phyloP scores from a whole-genome alignment of 2,797 vertebrate species.

The Echeneis naucrates region DNA sequence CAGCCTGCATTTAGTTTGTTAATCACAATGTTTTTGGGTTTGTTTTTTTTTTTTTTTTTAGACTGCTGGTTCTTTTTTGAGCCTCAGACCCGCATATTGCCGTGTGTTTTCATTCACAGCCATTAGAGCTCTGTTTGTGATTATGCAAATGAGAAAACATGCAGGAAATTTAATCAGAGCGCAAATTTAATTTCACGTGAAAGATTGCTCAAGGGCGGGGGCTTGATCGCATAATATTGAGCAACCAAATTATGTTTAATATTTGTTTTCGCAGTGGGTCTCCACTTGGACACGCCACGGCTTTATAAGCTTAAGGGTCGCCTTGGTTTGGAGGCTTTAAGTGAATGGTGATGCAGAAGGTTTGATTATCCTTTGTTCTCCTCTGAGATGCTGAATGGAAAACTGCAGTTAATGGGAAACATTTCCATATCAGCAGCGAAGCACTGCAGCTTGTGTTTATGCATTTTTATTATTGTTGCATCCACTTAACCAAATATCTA shows the following conservation, averaged over 20 bases:
- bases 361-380: slow-evolving; percentile 78
- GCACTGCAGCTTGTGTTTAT: slow-evolving; percentile 74
- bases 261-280: slow-evolving; percentile 70
- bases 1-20: slow-evolving; percentile 31
- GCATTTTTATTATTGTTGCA: slow-evolving; percentile 73
- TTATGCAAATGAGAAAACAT: slow-evolving; percentile 84
- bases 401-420: slow-evolving; percentile 71
- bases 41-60: slow-evolving; percentile 7
- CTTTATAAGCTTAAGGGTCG: slow-evolving; percentile 68
- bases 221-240: slow-evolving; percentile 64
- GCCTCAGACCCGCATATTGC: slow-evolving; percentile 59
- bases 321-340: slow-evolving; percentile 59
- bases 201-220: slow-evolving; percentile 70
- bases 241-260: slow-evolving; percentile 71
- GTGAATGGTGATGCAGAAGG: slow-evolving; percentile 56
- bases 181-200: slow-evolving; percentile 83
- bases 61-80: slow-evolving; percentile 12
- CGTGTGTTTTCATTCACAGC: slow-evolving; percentile 78
- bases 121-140: slow-evolving; percentile 81
- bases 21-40: too few species aligned
- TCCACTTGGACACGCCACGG: slow-evolving; percentile 61
- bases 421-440: slow-evolving; percentile 77
- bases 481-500: slow-evolving; percentile 70
- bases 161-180: slow-evolving; percentile 84
- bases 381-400: slow-evolving; percentile 71